phyloP scores from a whole-genome alignment of 2,888 invertebrate genomes.

The Sarcophaga subvicina region DNA sequence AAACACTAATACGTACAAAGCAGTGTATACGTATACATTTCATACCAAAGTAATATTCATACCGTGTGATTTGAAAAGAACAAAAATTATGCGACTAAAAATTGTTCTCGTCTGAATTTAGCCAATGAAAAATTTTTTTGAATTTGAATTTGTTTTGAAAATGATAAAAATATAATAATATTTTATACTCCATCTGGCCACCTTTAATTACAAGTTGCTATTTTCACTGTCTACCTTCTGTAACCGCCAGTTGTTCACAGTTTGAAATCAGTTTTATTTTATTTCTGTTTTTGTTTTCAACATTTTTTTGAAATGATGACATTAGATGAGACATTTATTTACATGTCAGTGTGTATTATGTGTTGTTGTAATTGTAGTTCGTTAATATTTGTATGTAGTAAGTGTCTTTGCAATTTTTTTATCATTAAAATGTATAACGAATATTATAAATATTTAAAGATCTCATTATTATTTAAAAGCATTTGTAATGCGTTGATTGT shows the following conservation, averaged over 20 bases:
- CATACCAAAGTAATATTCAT: too few species aligned
- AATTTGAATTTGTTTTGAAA: too few species aligned
- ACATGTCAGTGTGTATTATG: conserved; percentile 22
- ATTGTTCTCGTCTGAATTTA: too few species aligned
- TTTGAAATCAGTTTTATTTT: conserved; percentile 13
- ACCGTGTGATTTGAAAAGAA: too few species aligned
- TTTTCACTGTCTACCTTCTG: too few species aligned
- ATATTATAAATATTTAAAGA: not conserved
- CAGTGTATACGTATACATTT: too few species aligned
- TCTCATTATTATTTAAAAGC: not conserved
- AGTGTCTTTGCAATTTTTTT: not conserved
- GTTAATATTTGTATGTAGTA: not conserved
- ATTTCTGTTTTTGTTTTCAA: conserved; percentile 14
- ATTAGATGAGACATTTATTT: conserved; percentile 58
- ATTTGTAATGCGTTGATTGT: conserved; percentile 22
- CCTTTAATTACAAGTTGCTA: not conserved
- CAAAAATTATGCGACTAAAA: too few species aligned
- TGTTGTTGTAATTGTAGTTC: not conserved
- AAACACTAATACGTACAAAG: too few species aligned
- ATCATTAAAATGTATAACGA: not conserved
- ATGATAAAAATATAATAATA: too few species aligned
- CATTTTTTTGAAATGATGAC: conserved; percentile 39
- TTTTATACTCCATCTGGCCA: not conserved
- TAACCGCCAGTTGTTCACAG: conserved; percentile 41
- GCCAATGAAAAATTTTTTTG: too few species aligned